Evolutionary conservation across 1,140 invertebrate genomes (phyloP).

Genomic region (Coptotermes formosanus): DNA sequence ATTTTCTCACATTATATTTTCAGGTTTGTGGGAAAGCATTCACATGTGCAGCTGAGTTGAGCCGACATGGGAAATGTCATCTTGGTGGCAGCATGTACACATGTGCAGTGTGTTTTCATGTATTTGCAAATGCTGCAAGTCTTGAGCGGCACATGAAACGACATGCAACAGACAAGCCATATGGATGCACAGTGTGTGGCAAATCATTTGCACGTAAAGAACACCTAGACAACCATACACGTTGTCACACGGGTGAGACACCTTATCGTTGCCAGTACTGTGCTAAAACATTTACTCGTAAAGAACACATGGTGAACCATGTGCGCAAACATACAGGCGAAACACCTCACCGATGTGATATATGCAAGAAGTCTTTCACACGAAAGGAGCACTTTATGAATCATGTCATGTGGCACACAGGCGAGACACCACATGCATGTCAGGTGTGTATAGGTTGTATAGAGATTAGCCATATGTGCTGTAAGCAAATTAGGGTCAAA

Average conservation of each 20-base stretch:
- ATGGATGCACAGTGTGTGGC: conserved; percentile 65
- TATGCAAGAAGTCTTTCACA: conserved; percentile 38
- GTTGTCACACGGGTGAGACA: conserved; percentile 46
- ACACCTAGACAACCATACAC: conserved; percentile 38
- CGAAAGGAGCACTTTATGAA: conserved; percentile 38
- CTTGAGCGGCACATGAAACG: conserved; percentile 74
- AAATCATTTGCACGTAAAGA: conserved; percentile 40
- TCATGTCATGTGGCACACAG: conserved; percentile 40
- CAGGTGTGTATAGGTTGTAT: conserved; percentile 31
- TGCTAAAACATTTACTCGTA: conserved; percentile 82
- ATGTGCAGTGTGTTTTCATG: conserved; percentile 70
- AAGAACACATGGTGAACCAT: conserved; percentile 53
- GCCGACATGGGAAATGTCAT: conserved; percentile 77
- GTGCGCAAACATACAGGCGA: conserved; percentile 59
- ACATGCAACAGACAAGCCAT: conserved; percentile 76
- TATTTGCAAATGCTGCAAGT: conserved; percentile 68
- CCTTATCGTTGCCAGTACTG: conserved; percentile 62
- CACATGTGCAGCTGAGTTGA: conserved; percentile 70
- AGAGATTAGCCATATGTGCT: too few species aligned
- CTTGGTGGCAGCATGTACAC: conserved; percentile 73
- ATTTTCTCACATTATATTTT: conserved; percentile 3
- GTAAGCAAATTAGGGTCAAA: too few species aligned
- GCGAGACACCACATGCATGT: conserved; percentile 37
- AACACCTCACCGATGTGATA: conserved; percentile 37
- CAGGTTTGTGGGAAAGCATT: conserved; percentile 76